Conservation (phyloP, 1,140 invertebrate species). For the Zaprionus ghesquierei region DNA sequence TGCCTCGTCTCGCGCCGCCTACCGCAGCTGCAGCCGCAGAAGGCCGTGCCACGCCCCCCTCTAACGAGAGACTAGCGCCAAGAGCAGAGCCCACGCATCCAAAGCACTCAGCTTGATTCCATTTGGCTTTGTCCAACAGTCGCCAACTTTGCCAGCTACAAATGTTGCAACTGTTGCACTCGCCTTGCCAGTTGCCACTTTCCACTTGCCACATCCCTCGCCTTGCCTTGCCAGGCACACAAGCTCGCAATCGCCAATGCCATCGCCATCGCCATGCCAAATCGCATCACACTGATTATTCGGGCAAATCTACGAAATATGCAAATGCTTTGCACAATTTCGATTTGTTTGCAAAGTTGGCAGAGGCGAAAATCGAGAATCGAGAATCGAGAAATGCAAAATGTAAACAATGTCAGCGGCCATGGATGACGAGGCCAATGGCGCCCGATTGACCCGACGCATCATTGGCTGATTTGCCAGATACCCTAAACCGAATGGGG, state of each 20-base stretch:
- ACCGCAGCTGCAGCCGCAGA: neutral
- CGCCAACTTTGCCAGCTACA: conserved; percentile 7
- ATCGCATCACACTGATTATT: conserved; percentile 30
- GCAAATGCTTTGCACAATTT: conserved; percentile 31
- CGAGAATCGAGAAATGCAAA: conserved; percentile 9
- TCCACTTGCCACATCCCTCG: conserved; percentile 6
- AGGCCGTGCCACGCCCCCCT: neutral
- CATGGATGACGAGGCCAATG: neutral
- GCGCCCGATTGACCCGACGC: conserved; percentile 14
- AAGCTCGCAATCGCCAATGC: too few relatives aligned
- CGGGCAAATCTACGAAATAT: conserved; percentile 28
- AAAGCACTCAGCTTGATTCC: conserved; percentile 41
- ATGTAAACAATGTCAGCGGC: conserved; percentile 16
- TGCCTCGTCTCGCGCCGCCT: neutral
- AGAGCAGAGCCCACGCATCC: neutral
- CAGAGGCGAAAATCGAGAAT: neutral
- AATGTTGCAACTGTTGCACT: conserved; percentile 56
- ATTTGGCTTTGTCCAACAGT: conserved; percentile 31
- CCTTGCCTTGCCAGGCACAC: too few relatives aligned
- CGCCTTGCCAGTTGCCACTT: neutral
- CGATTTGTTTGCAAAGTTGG: conserved; percentile 23
- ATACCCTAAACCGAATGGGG: neutral
- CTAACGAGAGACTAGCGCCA: neutral
- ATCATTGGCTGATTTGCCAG: neutral
- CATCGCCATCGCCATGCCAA: neutral